Base-by-base conservation (phyloP, 1,140 invertebrate genomes). In the Temnothorax nylanderi region DNA sequence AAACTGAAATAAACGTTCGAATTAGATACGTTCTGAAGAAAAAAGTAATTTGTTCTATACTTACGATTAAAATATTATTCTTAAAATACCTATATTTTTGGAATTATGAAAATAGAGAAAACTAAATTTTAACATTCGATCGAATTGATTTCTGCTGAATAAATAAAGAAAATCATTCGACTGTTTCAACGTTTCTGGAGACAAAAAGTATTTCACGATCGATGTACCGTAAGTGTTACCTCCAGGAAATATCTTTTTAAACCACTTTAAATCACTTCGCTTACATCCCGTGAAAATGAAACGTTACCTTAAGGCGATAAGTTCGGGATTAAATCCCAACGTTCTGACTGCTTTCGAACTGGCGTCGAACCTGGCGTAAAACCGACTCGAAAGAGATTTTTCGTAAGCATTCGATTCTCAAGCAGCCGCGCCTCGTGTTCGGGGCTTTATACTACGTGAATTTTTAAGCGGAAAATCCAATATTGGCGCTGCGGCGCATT, bases 401-500 rank as follows among this genome's bases (percentile, higher is more conserved):
- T 71, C 78, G 37, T n/a, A 44, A 81, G 21, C 56, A 81, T 81
- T 71, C 65, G 34, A 81, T 71, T 71, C 26, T 26, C 37, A 11
- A 44, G 34, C 64, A 71, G 21, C 62, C 60, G 34, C 21, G 21
- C 64, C 21, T n/a, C 65, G 49, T 44, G 51, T 56, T 81, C 78
- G 26, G 26, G 64, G 16, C 49, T 81, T 71, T 71, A 58, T 81
- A 41, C 51, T 16, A 62, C 34, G 64, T 81, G 78, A 81, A 81
- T 87, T 88, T 80, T 88, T 88, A 87, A 88, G 80, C 85, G 49
- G 75, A 87, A 87, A 82, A 88, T 88, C 75, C 87, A 88, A 88
- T 87, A 87, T 87, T 74, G 85, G 54, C 51, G 51, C 56, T 18
- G 58, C 72, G 13, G 56, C 21, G 75, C 62, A 88, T 87, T 88